Base-by-base conservation (phyloP, 2,888 invertebrate species). In the Phragmatobia fuliginosa region DNA sequence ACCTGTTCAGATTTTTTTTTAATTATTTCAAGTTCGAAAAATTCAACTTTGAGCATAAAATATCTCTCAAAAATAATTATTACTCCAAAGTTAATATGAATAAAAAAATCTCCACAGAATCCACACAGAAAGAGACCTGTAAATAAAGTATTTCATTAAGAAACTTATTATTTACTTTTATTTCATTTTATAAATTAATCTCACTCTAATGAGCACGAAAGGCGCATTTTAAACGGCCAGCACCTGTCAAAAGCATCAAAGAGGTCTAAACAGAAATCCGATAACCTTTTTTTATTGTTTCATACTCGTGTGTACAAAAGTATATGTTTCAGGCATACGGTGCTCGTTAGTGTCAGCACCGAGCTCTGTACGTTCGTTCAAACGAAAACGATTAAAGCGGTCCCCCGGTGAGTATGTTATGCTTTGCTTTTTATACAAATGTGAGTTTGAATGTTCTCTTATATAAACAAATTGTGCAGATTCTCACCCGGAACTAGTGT, bases 401-500 rank as follows among this genome's bases (percentile, higher is more conserved):
- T 91, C 93, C 77, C 78, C 91, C 81, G 94, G 94, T 92, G 85
- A 90, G 88, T 83, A 84, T 81, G 79, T 85, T 82, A 83, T 82
- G 75, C 78, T 76, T 80, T 77, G 82, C 85, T 73, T 78, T 74
- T 64, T 75, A 66, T 69, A 69, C 78, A 68, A 75, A 25, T 75
- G 68, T 67, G 66, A 56, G 72, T 72, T 70, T 73, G 31, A 25
- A 28, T 75, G 52, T 68, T 70, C 74, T 74, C 69, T 77, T 67
- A 80, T 68, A 78, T 77, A 45, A 66, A 68, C 73, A 69, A 75
- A 73, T 72, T 78, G 83, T 90, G 61, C 91, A 98, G 98, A 98
- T 87, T 97, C 97, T 0, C 96, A 97, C 21, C 98, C 98, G 2
- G 98, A 98, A 93, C 91, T 98, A 83, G 97, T 97, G 87, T 97